Evolutionary conservation across 2,113 vertebrate species (phyloP).

Genomic region (Bolborhynchus lineola): DNA sequence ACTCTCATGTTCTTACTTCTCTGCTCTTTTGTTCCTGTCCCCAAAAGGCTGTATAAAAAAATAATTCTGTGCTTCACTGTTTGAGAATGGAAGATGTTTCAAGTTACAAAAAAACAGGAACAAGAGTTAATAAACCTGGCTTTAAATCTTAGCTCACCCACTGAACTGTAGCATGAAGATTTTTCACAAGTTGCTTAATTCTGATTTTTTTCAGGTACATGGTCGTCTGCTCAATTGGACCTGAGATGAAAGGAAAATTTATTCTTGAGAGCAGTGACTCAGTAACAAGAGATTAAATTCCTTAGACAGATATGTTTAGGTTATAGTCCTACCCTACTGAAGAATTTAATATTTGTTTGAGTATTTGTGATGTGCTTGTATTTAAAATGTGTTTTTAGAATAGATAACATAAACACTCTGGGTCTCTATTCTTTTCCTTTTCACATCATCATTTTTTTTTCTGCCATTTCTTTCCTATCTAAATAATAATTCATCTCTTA

Average conservation of each 20-base stretch:
- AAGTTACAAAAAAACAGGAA: neutral
- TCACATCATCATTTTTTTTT: neutral
- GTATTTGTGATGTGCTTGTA: neutral
- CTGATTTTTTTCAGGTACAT: neutral
- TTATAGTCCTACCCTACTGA: neutral
- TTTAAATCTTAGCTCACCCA: neutral
- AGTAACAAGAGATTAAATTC: neutral
- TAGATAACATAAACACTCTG: neutral
- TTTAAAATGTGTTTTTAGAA: neutral
- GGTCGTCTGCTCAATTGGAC: neutral
- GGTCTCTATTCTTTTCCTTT: neutral
- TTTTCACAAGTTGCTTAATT: neutral
- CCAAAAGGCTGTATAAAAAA: neutral
- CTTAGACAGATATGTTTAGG: neutral
- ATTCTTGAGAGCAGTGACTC: neutral
- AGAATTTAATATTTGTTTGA: neutral
- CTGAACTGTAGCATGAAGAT: neutral
- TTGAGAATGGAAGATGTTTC: neutral
- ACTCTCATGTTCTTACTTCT: neutral
- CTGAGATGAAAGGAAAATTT: neutral
- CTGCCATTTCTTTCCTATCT: neutral
- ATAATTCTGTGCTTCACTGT: fast-evolving
- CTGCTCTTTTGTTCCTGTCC: neutral
- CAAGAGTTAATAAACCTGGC: neutral
- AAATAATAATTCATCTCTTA: neutral